Percentiles rank a stretch among this genome's conserved stretches.
Conservation (phyloP, 2,888 invertebrate species). For the Prosopocoilus inquinatus region DNA sequence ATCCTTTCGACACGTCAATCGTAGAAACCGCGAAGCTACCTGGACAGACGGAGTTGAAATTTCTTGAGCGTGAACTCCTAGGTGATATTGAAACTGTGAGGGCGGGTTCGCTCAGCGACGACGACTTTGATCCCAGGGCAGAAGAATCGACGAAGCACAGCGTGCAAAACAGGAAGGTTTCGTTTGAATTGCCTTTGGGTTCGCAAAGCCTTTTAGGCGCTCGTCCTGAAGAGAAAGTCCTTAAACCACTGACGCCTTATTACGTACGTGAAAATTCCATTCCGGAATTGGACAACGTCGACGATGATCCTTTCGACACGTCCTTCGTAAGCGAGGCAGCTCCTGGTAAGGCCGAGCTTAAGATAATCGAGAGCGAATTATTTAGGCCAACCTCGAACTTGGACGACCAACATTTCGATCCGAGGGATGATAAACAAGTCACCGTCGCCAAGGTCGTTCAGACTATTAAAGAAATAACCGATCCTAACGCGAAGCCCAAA, state of each 20-base stretch:
- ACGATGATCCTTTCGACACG: conserved; percentile 67
- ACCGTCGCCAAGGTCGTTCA: conserved; percentile 42
- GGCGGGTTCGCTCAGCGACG: conserved; percentile 51
- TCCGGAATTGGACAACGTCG: conserved; percentile 51
- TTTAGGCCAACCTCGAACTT: conserved; percentile 37
- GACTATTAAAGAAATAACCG: conserved; percentile 49
- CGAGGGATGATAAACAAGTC: conserved; percentile 48
- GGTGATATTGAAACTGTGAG: conserved; percentile 49
- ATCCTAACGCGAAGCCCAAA: conserved; percentile 23
- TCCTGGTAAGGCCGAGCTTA: conserved; percentile 59
- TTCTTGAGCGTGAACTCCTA: conserved; percentile 74
- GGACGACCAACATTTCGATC: conserved; percentile 62
- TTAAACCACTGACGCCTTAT: conserved; percentile 79
- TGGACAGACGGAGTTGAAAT: conserved; percentile 74
- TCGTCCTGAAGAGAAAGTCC: conserved; percentile 57
- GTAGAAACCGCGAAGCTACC: conserved; percentile 70
- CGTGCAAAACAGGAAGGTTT: conserved; percentile 53
- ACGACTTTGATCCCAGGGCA: conserved; percentile 80
- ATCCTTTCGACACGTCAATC: conserved; percentile 85
- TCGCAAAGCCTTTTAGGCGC: conserved; percentile 58
- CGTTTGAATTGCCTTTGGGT: conserved; percentile 58
- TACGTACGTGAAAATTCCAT: conserved; percentile 66
- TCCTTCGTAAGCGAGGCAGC: conserved; percentile 56
- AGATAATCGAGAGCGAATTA: conserved; percentile 57
- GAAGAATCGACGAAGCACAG: conserved; percentile 50